Evolutionary conservation across 2,888 invertebrate species (phyloP), one percentile per base, ranked within the genome.

Genomic region (Ctenicera cuprea): DNA sequence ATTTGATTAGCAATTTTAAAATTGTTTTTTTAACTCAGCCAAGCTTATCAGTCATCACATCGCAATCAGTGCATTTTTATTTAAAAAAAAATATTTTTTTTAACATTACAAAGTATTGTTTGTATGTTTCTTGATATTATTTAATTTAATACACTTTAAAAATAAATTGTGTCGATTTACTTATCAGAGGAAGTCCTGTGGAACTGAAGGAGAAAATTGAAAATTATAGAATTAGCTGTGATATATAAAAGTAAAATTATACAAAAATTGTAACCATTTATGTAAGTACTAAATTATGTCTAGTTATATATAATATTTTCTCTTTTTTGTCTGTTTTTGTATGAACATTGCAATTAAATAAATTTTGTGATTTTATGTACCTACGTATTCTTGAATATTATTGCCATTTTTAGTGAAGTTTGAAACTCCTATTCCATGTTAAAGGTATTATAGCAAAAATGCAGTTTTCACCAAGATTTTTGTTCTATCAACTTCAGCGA

Each of bases 1-100:
- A 84, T 91, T 91, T 81, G 90, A 90, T 75, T 90, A 85, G 20
- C 26, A 26, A 37, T 18, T 54, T 54, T 37, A 38, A 50, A 26
- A n/a, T n/a, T 52, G 3, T 3, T 54, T 33, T 14, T 54, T 54
- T 30, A 26, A 8, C 14, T 54, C 11, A 11, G 14, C 14, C 3
- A 22, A 65, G n/a, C 20, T 41, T 16, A 45, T 48, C 45, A 54
- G n/a, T 62, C 43, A 43, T 43, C 26, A 43, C 62, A 22, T 62
- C 61, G 22, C 41, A 43, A 62, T 43, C 41, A 38, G 41, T 22
- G 38, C 52, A 54, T 54, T 26, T 50, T 20, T 22, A 62, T 43
- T 59, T 7, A 59, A 54, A 3, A 26, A 26, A 26, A 26, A 3
- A 26, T 26, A 22, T 18, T 43, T 7, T 62, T 54, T 68, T 68